These are phyloP conservation scores for Trissonchulus latispiculum DNA, from an alignment of 2,888 invertebrate species.

Conservation along the genomic window DNA sequence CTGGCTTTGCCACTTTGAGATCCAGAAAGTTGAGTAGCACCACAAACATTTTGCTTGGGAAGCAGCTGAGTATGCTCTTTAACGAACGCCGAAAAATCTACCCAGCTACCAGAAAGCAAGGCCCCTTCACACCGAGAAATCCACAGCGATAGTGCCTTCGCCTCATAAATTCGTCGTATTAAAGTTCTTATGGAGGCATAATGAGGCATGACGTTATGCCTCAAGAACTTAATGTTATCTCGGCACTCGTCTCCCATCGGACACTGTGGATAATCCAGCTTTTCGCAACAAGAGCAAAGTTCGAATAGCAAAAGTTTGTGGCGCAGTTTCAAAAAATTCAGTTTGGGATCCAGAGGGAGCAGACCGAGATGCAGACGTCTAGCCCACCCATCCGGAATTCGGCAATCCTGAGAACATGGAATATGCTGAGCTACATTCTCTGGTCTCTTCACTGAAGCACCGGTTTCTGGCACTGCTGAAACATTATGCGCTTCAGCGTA, in stretches of 20 bases:
- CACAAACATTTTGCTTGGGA: not conserved
- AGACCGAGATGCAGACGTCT: no score
- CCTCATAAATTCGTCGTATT: not conserved
- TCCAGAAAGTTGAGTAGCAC: no score
- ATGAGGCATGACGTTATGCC: not conserved
- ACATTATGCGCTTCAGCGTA: no score
- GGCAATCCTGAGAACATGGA: no score
- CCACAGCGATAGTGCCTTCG: not conserved
- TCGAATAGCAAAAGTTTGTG: no score
- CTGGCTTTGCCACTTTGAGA: no score
- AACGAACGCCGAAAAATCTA: not conserved
- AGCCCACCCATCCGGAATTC: no score
- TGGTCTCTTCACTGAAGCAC: no score
- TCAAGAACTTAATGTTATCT: not conserved
- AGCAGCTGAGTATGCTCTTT: not conserved
- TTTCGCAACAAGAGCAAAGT: not conserved
- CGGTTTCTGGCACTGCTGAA: no score
- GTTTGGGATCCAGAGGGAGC: no score
- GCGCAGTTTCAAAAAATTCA: no score
- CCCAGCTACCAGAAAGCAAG: not conserved
- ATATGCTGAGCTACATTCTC: no score
- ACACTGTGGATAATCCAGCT: not conserved
- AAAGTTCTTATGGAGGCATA: not conserved
- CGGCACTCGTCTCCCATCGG: not conserved
- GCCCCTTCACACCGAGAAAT: not conserved